Base-by-base conservation (phyloP, 2,797 vertebrate species). In the Poecilia wingei region DNA sequence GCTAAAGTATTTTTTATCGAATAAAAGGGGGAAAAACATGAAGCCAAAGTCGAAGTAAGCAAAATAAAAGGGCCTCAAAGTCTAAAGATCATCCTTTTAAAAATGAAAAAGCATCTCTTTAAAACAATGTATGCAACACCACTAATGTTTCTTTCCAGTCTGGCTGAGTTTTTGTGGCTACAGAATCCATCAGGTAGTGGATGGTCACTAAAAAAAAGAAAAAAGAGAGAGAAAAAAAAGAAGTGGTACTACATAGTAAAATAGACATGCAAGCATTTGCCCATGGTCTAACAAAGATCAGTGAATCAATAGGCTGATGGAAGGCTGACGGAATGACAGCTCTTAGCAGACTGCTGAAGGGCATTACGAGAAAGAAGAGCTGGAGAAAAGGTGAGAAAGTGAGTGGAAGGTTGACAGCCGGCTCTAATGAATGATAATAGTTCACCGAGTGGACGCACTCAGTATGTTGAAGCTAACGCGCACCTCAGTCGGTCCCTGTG, bases 281-380 rank as follows among this genome's bases (percentile, higher is more conserved):
- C 90, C 87, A 82, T 61, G 93, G 89, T 92, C 66, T 66, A 88
- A 88, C 90, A 92, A 84, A 94, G 94, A 95, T 93, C 87, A 84
- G 90, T 76, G 85, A 92, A 96, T 96, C 95, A 87, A 96, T 96
- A 92, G 84, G 77, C 87, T 94, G 92, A 95, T 88, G 88, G 91
- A 88, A 86, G 85, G 88, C 87, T 94, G 93, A 95, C 94, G 95
- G 94, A 76, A 93, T 94, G 93, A 95, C 91, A 93, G 93, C 88
- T 85, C 85, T 85, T 77, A 83, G 70, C 79, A 71, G 78, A 88
- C 92, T 74, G 75, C 91, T 95, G 94, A 95, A 95, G 94, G 94
- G 94, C 93, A 88, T 92, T 69, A 78, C 70, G 61, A 41, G 69
- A 72, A 70, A 80, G 36, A 41, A 53, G 73, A 70, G 72, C 53